Conservation (phyloP, 1,140 invertebrate genomes). For the Neuroterus valhalla region DNA sequence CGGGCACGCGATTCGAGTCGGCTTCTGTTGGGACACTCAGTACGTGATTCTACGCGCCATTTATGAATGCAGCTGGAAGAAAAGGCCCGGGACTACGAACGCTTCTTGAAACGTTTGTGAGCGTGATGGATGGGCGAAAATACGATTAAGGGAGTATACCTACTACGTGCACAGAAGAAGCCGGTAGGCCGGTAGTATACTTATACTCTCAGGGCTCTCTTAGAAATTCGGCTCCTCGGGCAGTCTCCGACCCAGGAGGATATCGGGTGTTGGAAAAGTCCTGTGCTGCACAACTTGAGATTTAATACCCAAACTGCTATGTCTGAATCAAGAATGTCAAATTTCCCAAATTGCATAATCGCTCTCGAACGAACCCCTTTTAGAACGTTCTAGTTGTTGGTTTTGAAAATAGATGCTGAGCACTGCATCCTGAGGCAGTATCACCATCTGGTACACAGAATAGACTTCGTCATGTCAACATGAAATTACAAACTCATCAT, state of each 20-base stretch:
- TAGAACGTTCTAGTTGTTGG: no score
- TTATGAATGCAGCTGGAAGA: slow-evolving; percentile 34
- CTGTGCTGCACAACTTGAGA: neutral
- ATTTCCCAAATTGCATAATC: no score
- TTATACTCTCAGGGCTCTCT: neutral
- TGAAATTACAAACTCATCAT: no score
- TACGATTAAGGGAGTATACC: slow-evolving; percentile 42
- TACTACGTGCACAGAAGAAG: slow-evolving; percentile 14
- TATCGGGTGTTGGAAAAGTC: slow-evolving; percentile 23
- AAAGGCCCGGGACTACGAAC: slow-evolving; percentile 36
- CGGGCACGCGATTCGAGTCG: neutral
- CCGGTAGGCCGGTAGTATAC: no score
- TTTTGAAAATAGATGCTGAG: no score
- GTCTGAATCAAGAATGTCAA: no score
- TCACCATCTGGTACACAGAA: no score
- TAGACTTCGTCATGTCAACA: no score
- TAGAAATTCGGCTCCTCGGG: slow-evolving; percentile 21
- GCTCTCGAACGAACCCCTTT: no score
- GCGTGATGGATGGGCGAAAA: slow-evolving; percentile 46
- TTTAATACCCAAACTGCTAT: neutral
- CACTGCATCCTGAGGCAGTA: no score
- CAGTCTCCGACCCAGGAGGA: neutral
- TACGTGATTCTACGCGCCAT: slow-evolving; percentile 24
- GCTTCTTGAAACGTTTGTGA: slow-evolving; percentile 13
- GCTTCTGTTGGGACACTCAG: slow-evolving; percentile 6